phyloP scores from a whole-genome alignment of 1,140 invertebrate species.

The Chionoecetes opilio region DNA sequence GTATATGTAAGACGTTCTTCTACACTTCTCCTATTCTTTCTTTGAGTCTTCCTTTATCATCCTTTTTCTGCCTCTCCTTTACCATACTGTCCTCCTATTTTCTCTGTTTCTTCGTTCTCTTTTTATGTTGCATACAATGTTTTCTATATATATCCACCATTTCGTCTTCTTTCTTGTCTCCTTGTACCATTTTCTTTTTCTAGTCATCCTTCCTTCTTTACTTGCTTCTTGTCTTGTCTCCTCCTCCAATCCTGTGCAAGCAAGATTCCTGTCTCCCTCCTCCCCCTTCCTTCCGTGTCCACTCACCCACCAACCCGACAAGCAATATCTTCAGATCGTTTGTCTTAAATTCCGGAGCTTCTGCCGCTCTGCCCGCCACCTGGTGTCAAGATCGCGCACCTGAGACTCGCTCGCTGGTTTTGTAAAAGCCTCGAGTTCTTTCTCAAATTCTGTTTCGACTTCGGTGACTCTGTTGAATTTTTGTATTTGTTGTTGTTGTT shows the following conservation, averaged over 20 bases:
- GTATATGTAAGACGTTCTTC: background rate
- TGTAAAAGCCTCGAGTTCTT: background rate
- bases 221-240: background rate
- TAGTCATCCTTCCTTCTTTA: background rate
- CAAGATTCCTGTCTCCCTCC: background rate
- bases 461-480: background rate
- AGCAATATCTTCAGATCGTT: slow-evolving; percentile 19
- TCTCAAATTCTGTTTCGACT: background rate
- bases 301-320: background rate
- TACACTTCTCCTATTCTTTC: background rate
- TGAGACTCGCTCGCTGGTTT: background rate
- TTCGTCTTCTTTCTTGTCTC: background rate
- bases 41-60: background rate
- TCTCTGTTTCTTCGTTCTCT: background rate
- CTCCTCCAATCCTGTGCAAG: background rate
- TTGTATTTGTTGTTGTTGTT: too few species aligned
- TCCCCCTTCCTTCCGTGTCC: background rate
- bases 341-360: background rate
- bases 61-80: background rate
- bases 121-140: background rate
- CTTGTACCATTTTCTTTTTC: background rate
- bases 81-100: background rate
- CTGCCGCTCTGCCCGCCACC: background rate
- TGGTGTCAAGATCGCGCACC: background rate
- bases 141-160: background rate